Conservation (phyloP, 2,888 invertebrate species). For the Lasius fuliginosus region DNA sequence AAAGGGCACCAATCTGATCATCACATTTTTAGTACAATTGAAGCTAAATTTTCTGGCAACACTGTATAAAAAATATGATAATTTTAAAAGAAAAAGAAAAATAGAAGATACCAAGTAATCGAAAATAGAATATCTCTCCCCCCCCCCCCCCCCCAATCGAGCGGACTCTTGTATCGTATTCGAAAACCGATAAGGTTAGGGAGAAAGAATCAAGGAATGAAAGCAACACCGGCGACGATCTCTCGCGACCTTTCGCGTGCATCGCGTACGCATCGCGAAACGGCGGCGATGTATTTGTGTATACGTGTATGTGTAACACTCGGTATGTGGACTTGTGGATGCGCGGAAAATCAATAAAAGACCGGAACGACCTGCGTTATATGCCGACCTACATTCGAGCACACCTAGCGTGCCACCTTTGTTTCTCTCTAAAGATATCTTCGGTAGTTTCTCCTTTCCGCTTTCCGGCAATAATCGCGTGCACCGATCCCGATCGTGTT, state of each 20-base stretch:
- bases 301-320: not conserved
- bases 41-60: no score
- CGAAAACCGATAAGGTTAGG: not conserved
- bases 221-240: constrained; percentile 14
- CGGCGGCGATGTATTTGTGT: not conserved
- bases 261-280: constrained; percentile 4
- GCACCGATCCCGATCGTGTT: constrained; percentile 27
- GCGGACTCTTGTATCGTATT: not conserved
- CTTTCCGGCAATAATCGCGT: constrained; percentile 32
- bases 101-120: not conserved
- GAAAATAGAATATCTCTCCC: not conserved
- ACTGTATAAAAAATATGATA: not conserved
- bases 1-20: no score
- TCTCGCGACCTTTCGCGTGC: not conserved
- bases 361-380: constrained; percentile 51
- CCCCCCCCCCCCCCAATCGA: not conserved
- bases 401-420: constrained; percentile 46
- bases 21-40: no score
- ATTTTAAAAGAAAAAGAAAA: not conserved
- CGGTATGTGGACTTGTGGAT: constrained; percentile 40
- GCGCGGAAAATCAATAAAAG: constrained; percentile 53
- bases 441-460: constrained; percentile 51
- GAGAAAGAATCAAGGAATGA: not conserved
- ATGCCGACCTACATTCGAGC: constrained; percentile 53
- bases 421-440: constrained; percentile 49